Percentiles rank a stretch among this genome's conserved stretches.
phyloP scores from a whole-genome alignment of 2,113 vertebrate species.

The Platysternon megacephalum region DNA sequence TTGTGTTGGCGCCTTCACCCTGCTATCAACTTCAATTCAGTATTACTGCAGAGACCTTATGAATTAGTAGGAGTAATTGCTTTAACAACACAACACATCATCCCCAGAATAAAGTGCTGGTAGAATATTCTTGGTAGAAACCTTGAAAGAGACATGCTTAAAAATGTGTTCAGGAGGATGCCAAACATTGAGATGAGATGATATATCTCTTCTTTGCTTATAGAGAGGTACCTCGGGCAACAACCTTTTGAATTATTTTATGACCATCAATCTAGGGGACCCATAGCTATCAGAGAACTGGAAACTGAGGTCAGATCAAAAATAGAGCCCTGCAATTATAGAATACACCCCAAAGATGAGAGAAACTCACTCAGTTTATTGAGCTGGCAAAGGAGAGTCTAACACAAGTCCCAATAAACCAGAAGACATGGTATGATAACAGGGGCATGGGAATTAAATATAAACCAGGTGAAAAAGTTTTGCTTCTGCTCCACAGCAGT shows the following conservation, averaged over 20 bases:
- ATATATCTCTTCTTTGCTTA: neutral
- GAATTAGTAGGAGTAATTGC: constrained; percentile 8
- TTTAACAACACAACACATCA: neutral
- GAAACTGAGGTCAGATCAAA: neutral
- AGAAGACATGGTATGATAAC: neutral
- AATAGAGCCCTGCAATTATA: neutral
- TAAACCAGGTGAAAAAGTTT: neutral
- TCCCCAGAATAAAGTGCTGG: neutral
- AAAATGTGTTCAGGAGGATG: neutral
- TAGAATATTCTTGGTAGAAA: neutral
- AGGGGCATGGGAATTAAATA: neutral
- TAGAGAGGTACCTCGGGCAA: neutral
- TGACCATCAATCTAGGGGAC: neutral
- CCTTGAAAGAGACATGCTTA: neutral
- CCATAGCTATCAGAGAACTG: neutral
- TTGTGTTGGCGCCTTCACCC: neutral
- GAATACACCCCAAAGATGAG: neutral
- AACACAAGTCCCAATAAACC: neutral
- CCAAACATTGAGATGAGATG: neutral
- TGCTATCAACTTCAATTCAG: neutral
- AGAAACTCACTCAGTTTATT: neutral
- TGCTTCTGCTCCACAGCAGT: neutral
- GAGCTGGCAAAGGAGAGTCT: neutral
- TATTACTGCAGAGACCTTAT: neutral
- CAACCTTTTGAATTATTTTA: neutral